Percentiles rank a stretch among this genome's conserved stretches.
Conservation (phyloP, 2,797 vertebrate species). For the Phoeniculus purpureus region DNA sequence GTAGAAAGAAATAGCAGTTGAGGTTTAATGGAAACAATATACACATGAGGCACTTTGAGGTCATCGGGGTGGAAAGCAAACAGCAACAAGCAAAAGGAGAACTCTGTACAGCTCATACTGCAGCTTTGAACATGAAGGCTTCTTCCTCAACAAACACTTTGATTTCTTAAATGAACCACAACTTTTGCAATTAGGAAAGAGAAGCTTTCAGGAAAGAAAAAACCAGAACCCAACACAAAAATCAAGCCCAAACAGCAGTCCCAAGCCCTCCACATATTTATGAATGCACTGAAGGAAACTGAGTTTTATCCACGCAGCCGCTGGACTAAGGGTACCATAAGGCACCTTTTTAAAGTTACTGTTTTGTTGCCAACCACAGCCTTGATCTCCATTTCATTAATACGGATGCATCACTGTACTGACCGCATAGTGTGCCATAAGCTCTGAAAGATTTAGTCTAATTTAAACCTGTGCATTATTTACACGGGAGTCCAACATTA, state of each 20-base stretch:
- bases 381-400: not conserved
- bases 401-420: constrained; percentile 1
- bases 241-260: not conserved
- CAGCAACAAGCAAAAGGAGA: constrained; percentile 82
- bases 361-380: constrained; percentile 29
- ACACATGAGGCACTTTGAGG: constrained; percentile 96
- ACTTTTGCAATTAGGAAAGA: constrained; percentile 72
- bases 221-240: no score
- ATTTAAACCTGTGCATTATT: constrained; percentile 22
- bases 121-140: constrained; percentile 85
- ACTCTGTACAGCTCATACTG: constrained; percentile 84
- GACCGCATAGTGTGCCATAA: not conserved
- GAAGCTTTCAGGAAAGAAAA: constrained; percentile 66
- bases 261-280: constrained; percentile 59
- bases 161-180: constrained; percentile 79
- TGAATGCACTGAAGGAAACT: constrained; percentile 84
- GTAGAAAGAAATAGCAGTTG: constrained; percentile 86
- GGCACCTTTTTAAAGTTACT: constrained; percentile 2
- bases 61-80: constrained; percentile 86
- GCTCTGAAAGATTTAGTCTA: not conserved
- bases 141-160: constrained; percentile 79
- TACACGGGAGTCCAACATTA: not conserved
- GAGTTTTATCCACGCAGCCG: constrained; percentile 82
- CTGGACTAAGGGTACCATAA: constrained; percentile 71
- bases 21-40: constrained; percentile 87